These are phyloP conservation scores for Pseudorhombus dupliciocellatus DNA, from an alignment of 2,113 vertebrate genomes.

Conservation along the genomic window DNA sequence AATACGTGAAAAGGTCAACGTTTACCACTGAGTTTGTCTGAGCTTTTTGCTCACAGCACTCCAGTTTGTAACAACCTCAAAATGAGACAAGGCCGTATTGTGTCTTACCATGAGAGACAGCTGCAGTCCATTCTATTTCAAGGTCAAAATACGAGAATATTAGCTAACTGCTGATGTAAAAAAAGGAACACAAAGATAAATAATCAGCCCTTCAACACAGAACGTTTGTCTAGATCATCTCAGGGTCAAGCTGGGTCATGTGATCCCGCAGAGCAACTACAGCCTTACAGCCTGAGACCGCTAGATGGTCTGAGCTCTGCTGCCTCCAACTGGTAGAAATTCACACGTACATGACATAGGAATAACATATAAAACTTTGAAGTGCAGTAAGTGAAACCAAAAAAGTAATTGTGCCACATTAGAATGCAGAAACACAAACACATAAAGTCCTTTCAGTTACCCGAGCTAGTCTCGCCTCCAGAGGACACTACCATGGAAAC, in stretches of 20 bases:
- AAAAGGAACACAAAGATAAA: background rate
- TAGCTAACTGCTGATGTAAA: background rate
- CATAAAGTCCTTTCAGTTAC: conserved; percentile 7
- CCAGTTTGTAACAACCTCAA: conserved; percentile 38
- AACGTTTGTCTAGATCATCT: background rate
- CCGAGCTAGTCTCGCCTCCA: conserved; percentile 23
- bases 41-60: conserved; percentile 25
- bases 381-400: background rate
- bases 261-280: background rate
- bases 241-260: conserved; percentile 5
- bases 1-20: conserved; percentile 65
- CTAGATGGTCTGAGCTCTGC: background rate
- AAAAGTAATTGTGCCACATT: background rate
- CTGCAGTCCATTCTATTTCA: conserved; percentile 2
- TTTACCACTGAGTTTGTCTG: conserved; percentile 22
- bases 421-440: background rate
- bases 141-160: background rate
- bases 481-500: conserved; percentile 52
- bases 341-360: background rate
- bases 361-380: background rate
- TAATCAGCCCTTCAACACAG: background rate
- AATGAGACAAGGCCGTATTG: conserved; percentile 35
- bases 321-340: background rate
- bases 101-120: background rate
- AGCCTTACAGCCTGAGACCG: conserved; percentile 6